Conservation (phyloP, 2,113 vertebrate species). For the Lampris incognitus region DNA sequence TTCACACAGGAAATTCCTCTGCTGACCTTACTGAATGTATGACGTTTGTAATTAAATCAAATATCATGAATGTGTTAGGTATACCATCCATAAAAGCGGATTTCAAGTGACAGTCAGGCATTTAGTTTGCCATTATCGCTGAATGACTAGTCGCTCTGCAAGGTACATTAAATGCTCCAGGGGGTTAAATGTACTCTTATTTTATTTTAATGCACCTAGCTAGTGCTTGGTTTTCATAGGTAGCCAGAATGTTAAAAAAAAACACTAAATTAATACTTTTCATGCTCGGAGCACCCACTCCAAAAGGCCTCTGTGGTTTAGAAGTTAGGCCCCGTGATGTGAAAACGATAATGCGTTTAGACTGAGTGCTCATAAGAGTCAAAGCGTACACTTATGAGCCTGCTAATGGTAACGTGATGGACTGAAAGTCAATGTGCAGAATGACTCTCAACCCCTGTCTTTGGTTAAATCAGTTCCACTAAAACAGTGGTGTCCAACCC, state of each 20-base stretch:
- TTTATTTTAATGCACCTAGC: conserved; percentile 6
- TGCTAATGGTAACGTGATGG: conserved; percentile 37
- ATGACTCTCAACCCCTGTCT: conserved; percentile 29
- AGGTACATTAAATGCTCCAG: neutral
- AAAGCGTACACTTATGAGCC: conserved; percentile 49
- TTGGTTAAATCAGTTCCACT: conserved; percentile 14
- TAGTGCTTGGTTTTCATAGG: conserved; percentile 1
- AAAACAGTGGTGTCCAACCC: too few relatives aligned
- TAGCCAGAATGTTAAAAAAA: conserved; percentile 3
- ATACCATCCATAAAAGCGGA: too few relatives aligned
- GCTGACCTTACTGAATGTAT: neutral
- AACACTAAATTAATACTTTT: conserved; percentile 21
- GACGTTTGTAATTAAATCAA: too few relatives aligned
- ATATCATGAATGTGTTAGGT: too few relatives aligned
- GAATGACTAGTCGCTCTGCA: neutral
- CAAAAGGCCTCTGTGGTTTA: conserved; percentile 37
- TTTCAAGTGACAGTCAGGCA: too few relatives aligned
- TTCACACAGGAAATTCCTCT: neutral
- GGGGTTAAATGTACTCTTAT: neutral
- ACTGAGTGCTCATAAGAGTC: conserved; percentile 35
- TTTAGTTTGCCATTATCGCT: neutral
- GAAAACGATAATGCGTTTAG: conserved; percentile 13
- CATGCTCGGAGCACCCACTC: neutral
- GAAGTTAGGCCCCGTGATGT: conserved; percentile 21
- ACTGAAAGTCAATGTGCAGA: conserved; percentile 33